A percentile compares a stretch with the other conserved stretches of the same genome.
These are phyloP conservation scores for Bombus balteatus DNA, from an alignment of 1,140 invertebrate species.

Conservation along the genomic window DNA sequence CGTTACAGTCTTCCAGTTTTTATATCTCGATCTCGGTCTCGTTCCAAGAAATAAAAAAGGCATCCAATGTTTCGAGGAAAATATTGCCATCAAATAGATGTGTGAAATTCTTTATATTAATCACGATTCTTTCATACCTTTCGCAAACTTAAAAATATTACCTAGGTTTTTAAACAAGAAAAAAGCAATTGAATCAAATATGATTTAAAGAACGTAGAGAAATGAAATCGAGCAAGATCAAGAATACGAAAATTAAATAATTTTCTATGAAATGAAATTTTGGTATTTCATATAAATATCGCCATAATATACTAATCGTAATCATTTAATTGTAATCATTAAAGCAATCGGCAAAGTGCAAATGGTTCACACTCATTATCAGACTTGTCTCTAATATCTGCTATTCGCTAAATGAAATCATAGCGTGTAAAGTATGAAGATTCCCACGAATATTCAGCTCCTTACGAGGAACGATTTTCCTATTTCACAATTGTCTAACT, in stretches of 20 bases:
- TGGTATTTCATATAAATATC: background rate
- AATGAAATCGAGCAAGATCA: too few relatives aligned
- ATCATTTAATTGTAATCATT: background rate
- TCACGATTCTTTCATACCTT: too few relatives aligned
- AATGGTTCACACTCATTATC: background rate
- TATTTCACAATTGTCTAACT: background rate
- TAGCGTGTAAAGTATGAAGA: background rate
- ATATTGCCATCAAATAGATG: too few relatives aligned
- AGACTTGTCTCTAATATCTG: background rate
- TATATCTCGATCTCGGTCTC: background rate
- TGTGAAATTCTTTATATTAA: too few relatives aligned
- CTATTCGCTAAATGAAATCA: background rate
- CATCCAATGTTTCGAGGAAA: too few relatives aligned
- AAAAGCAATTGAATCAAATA: too few relatives aligned
- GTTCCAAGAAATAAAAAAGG: too few relatives aligned
- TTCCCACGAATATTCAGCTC: background rate
- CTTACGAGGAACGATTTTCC: slow-evolving; percentile 5
- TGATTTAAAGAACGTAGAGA: too few relatives aligned
- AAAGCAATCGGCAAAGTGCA: background rate
- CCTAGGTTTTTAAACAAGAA: too few relatives aligned
- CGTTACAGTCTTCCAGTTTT: too few relatives aligned
- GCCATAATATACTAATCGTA: background rate
- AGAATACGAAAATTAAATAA: too few relatives aligned
- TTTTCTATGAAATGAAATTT: background rate
- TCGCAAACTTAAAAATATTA: too few relatives aligned